phyloP scores from a whole-genome alignment of 2,888 invertebrate genomes.

The Peribatodes rhomboidaria region DNA sequence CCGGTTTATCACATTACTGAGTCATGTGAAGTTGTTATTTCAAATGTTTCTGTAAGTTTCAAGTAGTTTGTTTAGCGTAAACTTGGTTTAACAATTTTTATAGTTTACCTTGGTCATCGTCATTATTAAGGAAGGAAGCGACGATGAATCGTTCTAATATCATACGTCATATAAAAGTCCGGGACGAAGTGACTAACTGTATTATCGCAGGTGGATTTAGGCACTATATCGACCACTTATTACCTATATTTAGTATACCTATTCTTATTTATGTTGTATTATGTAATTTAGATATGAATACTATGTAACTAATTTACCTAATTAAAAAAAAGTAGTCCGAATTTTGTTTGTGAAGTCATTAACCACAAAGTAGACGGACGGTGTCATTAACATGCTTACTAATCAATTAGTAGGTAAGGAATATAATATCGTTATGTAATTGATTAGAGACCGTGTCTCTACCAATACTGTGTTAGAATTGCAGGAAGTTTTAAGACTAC shows the following conservation, averaged over 20 bases:
- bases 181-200: slow-evolving; percentile 36
- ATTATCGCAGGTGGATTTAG: slow-evolving; percentile 12
- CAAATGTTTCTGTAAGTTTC: slow-evolving; percentile 27
- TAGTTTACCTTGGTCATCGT: slow-evolving; percentile 42
- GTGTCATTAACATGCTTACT: background rate
- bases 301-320: background rate
- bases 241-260: background rate
- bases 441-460: background rate
- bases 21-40: slow-evolving; percentile 46
- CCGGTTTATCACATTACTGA: slow-evolving; percentile 48
- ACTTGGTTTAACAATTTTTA: slow-evolving; percentile 24
- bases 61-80: slow-evolving; percentile 25
- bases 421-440: slow-evolving; percentile 15
- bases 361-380: too few species aligned
- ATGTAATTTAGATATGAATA: background rate
- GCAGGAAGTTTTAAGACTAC: too few species aligned
- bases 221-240: slow-evolving; percentile 9
- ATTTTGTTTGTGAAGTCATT: too few species aligned
- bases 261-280: background rate
- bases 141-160: slow-evolving; percentile 49
- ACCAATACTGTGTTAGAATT: background rate
- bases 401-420: slow-evolving; percentile 12
- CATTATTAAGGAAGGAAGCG: slow-evolving; percentile 46
- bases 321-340: too few species aligned
- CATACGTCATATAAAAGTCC: slow-evolving; percentile 44